A percentile compares a stretch with the other conserved stretches of the same genome.
These are phyloP conservation scores for Rhinichthys klamathensis DNA, from an alignment of 2,113 vertebrate genomes.

Conservation along the genomic window DNA sequence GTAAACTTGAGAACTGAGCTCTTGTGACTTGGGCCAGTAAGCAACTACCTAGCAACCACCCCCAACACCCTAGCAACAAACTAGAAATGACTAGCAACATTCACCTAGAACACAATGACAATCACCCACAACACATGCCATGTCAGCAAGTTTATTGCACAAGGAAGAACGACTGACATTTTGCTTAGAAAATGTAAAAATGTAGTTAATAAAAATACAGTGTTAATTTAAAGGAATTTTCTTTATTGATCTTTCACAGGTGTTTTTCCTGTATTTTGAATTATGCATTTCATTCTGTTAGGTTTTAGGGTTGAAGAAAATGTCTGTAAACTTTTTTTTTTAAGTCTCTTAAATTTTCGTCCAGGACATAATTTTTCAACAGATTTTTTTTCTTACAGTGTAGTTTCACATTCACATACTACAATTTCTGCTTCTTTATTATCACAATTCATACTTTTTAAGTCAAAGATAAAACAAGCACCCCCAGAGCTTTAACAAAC, in stretches of 20 bases:
- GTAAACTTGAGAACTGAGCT: not conserved
- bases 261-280: not conserved
- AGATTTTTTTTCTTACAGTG: not conserved
- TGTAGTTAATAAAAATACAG: too few species aligned
- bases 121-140: not conserved
- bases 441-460: constrained; percentile 33
- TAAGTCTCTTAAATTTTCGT: too few species aligned
- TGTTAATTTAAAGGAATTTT: not conserved
- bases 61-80: not conserved
- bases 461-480: not conserved
- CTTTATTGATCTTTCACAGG: not conserved
- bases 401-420: constrained; percentile 36
- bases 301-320: not conserved
- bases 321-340: not conserved
- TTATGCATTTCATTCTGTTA: not conserved
- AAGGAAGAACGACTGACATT: not conserved
- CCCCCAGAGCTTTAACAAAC: not conserved
- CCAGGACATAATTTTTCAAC: not conserved
- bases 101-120: not conserved
- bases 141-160: not conserved
- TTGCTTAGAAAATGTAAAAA: not conserved
- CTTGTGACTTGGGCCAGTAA: not conserved
- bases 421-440: constrained; percentile 38
- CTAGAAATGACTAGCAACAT: not conserved
- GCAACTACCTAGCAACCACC: not conserved